phyloP scores from a whole-genome alignment of 2,888 invertebrate genomes.

The Trisateles emortualis region DNA sequence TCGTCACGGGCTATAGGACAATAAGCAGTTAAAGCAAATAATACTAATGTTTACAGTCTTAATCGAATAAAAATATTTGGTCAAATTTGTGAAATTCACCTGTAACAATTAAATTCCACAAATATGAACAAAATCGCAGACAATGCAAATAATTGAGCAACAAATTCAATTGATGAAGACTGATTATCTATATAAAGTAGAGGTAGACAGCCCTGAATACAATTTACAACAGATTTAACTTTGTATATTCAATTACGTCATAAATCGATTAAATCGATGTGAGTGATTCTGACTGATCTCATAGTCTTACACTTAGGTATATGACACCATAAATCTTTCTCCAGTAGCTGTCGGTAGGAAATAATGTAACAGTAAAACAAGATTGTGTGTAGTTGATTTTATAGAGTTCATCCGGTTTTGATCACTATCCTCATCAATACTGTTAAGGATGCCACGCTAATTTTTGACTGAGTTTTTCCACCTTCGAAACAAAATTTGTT shows the following conservation, averaged over 20 bases:
- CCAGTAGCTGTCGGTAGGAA: background rate
- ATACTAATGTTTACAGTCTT: too few species aligned
- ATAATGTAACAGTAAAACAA: conserved; percentile 11
- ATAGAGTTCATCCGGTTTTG: conserved; percentile 19
- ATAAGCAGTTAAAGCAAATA: too few species aligned
- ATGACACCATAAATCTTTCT: conserved; percentile 1
- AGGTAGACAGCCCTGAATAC: conserved; percentile 24
- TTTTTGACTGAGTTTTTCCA: too few species aligned
- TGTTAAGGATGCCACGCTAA: background rate
- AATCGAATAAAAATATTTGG: too few species aligned
- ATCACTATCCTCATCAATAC: conserved; percentile 13
- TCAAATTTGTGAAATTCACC: too few species aligned
- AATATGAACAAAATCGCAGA: too few species aligned
- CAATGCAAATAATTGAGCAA: too few species aligned
- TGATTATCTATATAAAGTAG: background rate
- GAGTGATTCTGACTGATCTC: conserved; percentile 21
- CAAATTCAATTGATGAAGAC: too few species aligned
- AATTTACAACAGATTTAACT: conserved; percentile 19
- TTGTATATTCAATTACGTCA: conserved; percentile 20
- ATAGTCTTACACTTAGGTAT: conserved; percentile 11
- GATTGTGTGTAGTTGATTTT: conserved; percentile 7
- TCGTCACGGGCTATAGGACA: too few species aligned
- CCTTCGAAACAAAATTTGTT: too few species aligned
- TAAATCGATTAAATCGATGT: conserved; percentile 17
- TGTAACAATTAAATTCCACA: too few species aligned